phyloP scores from a whole-genome alignment of 2,888 invertebrate species.

The Helobdella robusta region DNA sequence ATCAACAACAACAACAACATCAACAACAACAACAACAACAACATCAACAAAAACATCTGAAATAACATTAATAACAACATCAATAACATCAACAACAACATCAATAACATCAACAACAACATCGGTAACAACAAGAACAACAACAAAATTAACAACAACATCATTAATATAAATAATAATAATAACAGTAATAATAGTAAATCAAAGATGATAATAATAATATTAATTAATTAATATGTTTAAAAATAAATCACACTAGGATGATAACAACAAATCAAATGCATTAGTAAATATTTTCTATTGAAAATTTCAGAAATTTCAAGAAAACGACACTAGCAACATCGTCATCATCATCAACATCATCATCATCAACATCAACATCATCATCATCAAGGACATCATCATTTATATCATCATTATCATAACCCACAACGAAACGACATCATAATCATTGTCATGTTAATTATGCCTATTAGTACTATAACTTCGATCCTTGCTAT shows the following conservation, averaged over 20 bases:
- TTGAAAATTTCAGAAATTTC: too few relatives aligned
- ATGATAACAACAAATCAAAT: too few relatives aligned
- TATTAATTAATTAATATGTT: too few relatives aligned
- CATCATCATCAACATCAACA: neutral
- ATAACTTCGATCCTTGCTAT: too few relatives aligned
- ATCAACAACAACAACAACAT: neutral
- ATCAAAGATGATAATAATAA: too few relatives aligned
- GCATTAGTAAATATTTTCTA: too few relatives aligned
- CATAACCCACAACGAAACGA: too few relatives aligned
- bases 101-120: constrained; percentile 4
- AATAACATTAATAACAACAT: neutral
- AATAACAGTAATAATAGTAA: too few relatives aligned
- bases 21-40: neutral
- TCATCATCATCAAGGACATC: neutral
- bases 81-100: neutral
- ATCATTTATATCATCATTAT: neutral
- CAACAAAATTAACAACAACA: neutral
- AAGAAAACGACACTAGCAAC: neutral
- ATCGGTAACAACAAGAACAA: neutral
- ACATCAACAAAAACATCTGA: neutral
- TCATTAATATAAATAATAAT: too few relatives aligned
- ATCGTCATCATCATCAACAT: constrained; percentile 13
- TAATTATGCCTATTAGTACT: too few relatives aligned
- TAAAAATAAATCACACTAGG: too few relatives aligned
- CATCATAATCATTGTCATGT: too few relatives aligned